Conservation (phyloP, 2,113 vertebrate genomes). For the Corythornis cristatus region DNA sequence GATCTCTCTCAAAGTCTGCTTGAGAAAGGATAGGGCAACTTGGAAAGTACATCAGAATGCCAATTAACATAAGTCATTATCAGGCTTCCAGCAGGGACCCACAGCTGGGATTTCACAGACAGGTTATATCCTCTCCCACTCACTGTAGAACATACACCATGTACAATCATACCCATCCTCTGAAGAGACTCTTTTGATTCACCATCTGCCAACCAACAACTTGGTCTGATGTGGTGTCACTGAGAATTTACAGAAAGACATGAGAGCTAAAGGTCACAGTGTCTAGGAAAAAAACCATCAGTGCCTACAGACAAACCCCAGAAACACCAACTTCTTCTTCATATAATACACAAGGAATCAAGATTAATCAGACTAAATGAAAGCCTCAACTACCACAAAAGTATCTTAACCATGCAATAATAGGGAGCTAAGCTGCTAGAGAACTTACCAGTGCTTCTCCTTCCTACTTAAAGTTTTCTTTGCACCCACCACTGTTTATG, state of each 20-base stretch:
- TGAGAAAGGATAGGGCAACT: neutral
- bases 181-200: neutral
- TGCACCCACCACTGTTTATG: neutral
- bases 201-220: neutral
- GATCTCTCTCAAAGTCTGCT: neutral
- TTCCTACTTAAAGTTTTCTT: neutral
- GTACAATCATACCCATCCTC: neutral
- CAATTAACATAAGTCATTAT: neutral
- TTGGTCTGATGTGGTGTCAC: neutral
- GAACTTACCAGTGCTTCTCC: neutral
- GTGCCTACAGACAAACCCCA: neutral
- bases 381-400: neutral
- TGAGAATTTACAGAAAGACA: neutral
- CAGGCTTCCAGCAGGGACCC: neutral
- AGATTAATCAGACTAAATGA: neutral
- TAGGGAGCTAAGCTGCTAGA: neutral
- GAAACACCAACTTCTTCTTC: neutral
- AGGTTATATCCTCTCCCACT: neutral
- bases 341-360: neutral
- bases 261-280: neutral
- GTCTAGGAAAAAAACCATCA: neutral
- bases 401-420: rapidly evolving
- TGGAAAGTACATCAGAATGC: neutral
- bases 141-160: neutral
- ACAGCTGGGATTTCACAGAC: neutral